Evolutionary conservation across 2,888 invertebrate genomes (phyloP).

Genomic region (Acrobeloides nanus): DNA sequence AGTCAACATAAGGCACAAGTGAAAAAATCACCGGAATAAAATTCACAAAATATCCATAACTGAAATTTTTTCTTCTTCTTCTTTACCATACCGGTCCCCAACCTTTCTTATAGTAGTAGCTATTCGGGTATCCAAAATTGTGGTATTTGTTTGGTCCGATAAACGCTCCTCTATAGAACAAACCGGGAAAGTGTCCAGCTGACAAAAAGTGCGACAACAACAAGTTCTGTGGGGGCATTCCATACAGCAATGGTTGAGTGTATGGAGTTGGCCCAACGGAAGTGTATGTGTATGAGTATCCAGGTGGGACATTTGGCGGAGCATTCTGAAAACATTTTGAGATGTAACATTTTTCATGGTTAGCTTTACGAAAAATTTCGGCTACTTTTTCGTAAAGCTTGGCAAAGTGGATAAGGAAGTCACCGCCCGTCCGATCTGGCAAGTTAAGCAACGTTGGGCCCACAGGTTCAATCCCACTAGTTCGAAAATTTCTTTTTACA

Average conservation of each 20-base stretch:
- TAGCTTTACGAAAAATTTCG: too few relatives aligned
- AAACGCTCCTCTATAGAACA: slow-evolving; percentile 10
- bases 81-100: slow-evolving; percentile 40
- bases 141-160: slow-evolving; percentile 34
- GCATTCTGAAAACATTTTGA: slow-evolving; percentile 6
- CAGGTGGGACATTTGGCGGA: slow-evolving; percentile 17
- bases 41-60: too few relatives aligned
- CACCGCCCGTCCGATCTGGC: slow-evolving; percentile 2
- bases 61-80: too few relatives aligned
- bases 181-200: slow-evolving; percentile 17
- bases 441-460: too few relatives aligned
- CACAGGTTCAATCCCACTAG: too few relatives aligned
- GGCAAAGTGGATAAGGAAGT: slow-evolving; percentile 5
- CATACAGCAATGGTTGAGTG: slow-evolving; percentile 17
- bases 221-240: slow-evolving; percentile 23
- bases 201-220: slow-evolving; percentile 25
- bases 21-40: too few relatives aligned
- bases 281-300: slow-evolving; percentile 13
- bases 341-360: slow-evolving; percentile 1
- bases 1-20: too few relatives aligned
- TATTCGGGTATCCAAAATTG: slow-evolving; percentile 32
- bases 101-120: slow-evolving; percentile 28
- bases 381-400: not conserved
- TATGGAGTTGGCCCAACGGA: slow-evolving; percentile 13
- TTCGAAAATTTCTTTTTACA: too few relatives aligned